These are phyloP conservation scores for Protonibea diacanthus DNA, from an alignment of 2,797 vertebrate genomes.

Conservation along the genomic window DNA sequence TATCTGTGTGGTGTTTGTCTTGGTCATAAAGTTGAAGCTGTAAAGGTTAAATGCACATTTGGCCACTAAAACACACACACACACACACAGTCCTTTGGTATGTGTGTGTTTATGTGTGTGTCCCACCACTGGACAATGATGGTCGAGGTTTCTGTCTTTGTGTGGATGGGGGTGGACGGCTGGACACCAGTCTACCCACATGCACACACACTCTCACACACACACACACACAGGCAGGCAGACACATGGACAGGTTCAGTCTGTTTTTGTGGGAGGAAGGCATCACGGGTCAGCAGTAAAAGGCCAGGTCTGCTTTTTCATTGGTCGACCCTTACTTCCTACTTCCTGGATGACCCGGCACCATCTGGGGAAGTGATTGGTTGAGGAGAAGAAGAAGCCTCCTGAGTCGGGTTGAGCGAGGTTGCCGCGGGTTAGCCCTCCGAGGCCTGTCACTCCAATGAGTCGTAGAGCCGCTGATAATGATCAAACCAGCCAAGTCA, in stretches of 20 bases:
- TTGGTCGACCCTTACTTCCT: constrained; percentile 82
- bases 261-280: constrained; percentile 80
- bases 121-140: constrained; percentile 46
- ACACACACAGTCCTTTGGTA: constrained; percentile 47
- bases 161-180: constrained; percentile 45
- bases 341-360: constrained; percentile 91
- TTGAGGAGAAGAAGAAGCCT: constrained; percentile 59
- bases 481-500: constrained; percentile 91
- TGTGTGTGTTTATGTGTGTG: constrained; percentile 30
- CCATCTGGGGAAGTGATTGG: constrained; percentile 97
- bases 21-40: constrained; percentile 66
- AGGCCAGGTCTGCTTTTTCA: constrained; percentile 82
- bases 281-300: constrained; percentile 77
- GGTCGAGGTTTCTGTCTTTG: constrained; percentile 60
- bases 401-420: constrained; percentile 47
- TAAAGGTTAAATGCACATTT: constrained; percentile 79
- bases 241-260: constrained; percentile 50
- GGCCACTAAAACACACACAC: constrained; percentile 55
- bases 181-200: constrained; percentile 50
- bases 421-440: constrained; percentile 86
- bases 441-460: constrained; percentile 91
- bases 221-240: constrained; percentile 5
- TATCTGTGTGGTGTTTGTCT: constrained; percentile 49
- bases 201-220: not conserved
- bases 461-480: constrained; percentile 92